Evolutionary conservation across 2,113 vertebrate species (phyloP).

Genomic region (Rhinogobius similis): DNA sequence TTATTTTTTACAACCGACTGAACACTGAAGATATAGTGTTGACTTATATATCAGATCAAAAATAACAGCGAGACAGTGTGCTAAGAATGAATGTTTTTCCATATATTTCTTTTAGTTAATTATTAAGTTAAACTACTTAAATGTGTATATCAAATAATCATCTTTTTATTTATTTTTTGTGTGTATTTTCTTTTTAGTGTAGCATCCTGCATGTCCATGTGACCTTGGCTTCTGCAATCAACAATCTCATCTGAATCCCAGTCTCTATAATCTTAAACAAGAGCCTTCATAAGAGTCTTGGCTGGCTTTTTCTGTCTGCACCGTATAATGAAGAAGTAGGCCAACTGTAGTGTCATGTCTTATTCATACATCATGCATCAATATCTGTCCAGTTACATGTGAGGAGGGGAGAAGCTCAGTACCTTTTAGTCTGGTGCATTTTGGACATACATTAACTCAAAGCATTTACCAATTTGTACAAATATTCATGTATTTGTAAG

Average conservation of each 20-base stretch:
- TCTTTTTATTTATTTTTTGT: no score
- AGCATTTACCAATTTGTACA: not conserved
- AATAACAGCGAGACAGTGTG: no score
- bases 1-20: no score
- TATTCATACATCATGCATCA: constrained; percentile 45
- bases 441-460: not conserved
- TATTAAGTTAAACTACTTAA: no score
- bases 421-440: not conserved
- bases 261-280: constrained; percentile 53
- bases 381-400: not conserved
- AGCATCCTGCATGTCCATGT: constrained; percentile 28
- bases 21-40: no score
- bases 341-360: constrained; percentile 48
- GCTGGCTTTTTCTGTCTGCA: constrained; percentile 16
- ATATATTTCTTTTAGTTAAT: no score
- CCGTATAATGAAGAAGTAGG: constrained; percentile 47
- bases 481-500: no score
- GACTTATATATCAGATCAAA: no score
- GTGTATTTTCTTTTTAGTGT: not conserved
- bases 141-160: no score
- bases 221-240: constrained; percentile 68
- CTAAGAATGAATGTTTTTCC: no score
- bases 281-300: constrained; percentile 43
- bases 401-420: not conserved
- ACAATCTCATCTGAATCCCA: constrained; percentile 51